Evolutionary conservation across 1,140 invertebrate species (phyloP), one percentile per base, ranked within the genome.

Genomic region (Lanistes nyassanus): DNA sequence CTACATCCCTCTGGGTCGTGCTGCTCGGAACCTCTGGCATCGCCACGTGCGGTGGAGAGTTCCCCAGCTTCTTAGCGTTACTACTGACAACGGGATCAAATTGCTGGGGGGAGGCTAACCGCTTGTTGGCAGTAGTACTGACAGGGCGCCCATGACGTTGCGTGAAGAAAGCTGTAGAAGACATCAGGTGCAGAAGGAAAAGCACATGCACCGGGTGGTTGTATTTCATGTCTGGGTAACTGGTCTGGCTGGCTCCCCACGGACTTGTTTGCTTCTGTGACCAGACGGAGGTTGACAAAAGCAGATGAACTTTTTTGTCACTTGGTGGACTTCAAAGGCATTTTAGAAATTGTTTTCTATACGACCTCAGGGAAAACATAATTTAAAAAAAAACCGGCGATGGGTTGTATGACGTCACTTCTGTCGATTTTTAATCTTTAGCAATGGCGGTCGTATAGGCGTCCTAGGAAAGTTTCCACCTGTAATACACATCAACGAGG

Each of bases 141-240:
- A 6, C 42, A 23, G 7, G 36, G 3, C 13, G 36, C 3, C 42
- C 36, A 36, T 23, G 23, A 11, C 37, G 37, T 4, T 39, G 65
- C 34, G n/a, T n/a, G 65, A 67, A 37, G n/a, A 67, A 67, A n/a
- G 23, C 42, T 36, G 36, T n/a, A n/a, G 65, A 13, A 9, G 65
- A 67, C 0, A 67, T 0, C 36, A 67, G 65, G 23, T 23, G n/a
- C 21, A 67, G 36, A n/a, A 67, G 37, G 13, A 67, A 3, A 21
- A 67, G 65, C 34, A 67, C 19, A 34, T 42, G 65, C 13, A n/a
- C 23, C 1, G 65, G 36, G 65, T 3, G 42, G 13, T n/a, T 42
- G n/a, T 39, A n/a, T 39, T n/a, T 39, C 65, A 67, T 67, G 65
- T n/a, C n/a, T n/a, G n/a, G n/a, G n/a, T n/a, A n/a, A 37, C 42